Evolutionary conservation across 2,888 invertebrate genomes (phyloP), one percentile per base, ranked within the genome.

Genomic region (Lutraria lutraria): DNA sequence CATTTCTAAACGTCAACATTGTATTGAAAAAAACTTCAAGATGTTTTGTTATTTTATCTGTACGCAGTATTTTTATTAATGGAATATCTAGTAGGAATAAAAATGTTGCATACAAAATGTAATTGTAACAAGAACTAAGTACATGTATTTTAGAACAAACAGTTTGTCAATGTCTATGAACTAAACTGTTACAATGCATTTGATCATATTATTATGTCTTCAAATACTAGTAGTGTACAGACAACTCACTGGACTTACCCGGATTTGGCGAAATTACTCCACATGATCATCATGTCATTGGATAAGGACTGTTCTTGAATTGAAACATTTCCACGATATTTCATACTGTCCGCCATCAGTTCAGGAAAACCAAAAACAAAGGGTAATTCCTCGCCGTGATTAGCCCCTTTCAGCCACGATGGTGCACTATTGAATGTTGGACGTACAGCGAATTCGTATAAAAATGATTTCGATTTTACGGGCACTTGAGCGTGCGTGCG

Each of bases 341-440:
- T 97, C 3, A 99, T 99, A 96, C 99, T 98, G 31, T 89, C 85
- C 31, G 87, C 80, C 91, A 93, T 91, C 16, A 87, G 84, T 43
- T 89, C 80, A 1, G 94, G 94, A 31, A 94, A 93, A 6, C 99
- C 99, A 96, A 99, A 99, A 63, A 99, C 98, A 96, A 98, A 99
- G 96, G 98, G 98, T 93, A 99, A 98, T 97, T 99, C 99, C 96
- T 99, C 99, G 3, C 98, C 99, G 96, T 99, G 99, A 97, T 99
- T 98, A 34, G 99, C 99, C 54, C 99, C 99, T n/a, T 68, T n/a
- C 90, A 99, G 98, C 99, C 99, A 99, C 85, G 98, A 98, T 0
- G 99, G 99, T 99, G 88, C 99, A 0, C 98, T 98, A 96, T 98
- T 98, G 92, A 97, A 97, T 96, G 98, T 97, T 93, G 98, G 97